These are phyloP conservation scores for Oryzias javanicus DNA, from an alignment of 2,113 vertebrate genomes.

Conservation along the genomic window DNA sequence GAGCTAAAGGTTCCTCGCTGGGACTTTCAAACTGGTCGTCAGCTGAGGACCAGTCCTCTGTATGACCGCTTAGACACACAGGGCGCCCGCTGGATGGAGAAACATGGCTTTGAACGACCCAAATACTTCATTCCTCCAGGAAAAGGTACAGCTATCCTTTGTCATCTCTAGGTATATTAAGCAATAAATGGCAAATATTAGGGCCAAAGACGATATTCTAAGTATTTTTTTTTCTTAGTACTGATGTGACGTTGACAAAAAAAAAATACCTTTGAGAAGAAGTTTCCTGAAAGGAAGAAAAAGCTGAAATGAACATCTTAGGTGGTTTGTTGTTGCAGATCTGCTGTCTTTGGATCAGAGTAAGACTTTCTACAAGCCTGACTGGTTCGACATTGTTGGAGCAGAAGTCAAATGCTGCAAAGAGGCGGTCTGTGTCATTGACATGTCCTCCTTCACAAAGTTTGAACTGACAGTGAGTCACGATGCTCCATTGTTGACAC, in stretches of 20 bases:
- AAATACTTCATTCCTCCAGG: conserved; percentile 95
- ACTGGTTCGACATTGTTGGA: conserved; percentile 98
- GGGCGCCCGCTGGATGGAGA: conserved; percentile 98
- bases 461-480: conserved; percentile 95
- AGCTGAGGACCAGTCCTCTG: conserved; percentile 92
- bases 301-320: background rate
- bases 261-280: background rate
- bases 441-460: conserved; percentile 99
- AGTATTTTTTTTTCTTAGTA: background rate
- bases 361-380: conserved; percentile 98
- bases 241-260: background rate
- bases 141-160: conserved; percentile 75
- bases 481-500: background rate
- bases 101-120: conserved; percentile 95
- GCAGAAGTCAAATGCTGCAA: conserved; percentile 98
- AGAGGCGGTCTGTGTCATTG: conserved; percentile 95
- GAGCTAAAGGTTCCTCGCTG: conserved; percentile 96
- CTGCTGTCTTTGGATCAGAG: conserved; percentile 92
- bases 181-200: background rate
- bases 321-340: conserved; percentile 70
- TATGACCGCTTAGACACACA: conserved; percentile 95
- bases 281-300: background rate
- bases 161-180: too few species aligned
- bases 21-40: conserved; percentile 97
- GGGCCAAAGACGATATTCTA: background rate